These are phyloP conservation scores for Oreotrochilus melanogaster DNA, from an alignment of 2,113 vertebrate genomes.

Conservation along the genomic window DNA sequence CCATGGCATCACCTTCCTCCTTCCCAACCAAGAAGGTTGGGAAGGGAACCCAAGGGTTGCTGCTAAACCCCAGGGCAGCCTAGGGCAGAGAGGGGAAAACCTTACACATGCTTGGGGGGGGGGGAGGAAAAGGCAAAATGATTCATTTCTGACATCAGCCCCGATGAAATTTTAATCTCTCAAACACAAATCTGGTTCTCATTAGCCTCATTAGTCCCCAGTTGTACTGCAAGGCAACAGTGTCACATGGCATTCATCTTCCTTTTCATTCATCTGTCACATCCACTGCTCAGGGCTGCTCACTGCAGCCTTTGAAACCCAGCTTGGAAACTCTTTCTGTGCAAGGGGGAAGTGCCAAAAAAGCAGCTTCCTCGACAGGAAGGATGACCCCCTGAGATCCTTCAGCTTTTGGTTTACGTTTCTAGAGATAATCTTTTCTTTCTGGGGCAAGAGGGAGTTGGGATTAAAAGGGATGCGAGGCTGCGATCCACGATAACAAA, in stretches of 20 bases:
- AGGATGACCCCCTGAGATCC: slow-evolving; percentile 75
- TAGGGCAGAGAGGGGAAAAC: background rate
- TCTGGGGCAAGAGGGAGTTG: background rate
- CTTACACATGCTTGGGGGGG: background rate
- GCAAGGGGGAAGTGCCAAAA: slow-evolving; percentile 55
- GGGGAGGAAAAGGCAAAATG: background rate
- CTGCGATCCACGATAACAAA: slow-evolving; percentile 18
- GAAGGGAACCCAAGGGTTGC: accelerated
- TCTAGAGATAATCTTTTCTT: slow-evolving; percentile 62
- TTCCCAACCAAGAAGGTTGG: background rate
- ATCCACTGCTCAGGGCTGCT: background rate
- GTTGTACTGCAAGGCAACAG: slow-evolving; percentile 27
- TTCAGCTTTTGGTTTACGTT: slow-evolving; percentile 10
- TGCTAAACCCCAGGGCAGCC: background rate
- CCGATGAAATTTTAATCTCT: background rate
- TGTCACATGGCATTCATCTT: slow-evolving; percentile 71
- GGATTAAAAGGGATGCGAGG: background rate
- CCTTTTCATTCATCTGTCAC: slow-evolving; percentile 57
- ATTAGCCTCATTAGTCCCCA: slow-evolving; percentile 51
- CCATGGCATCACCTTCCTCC: background rate
- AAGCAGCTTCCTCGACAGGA: slow-evolving; percentile 75
- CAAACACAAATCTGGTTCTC: slow-evolving; percentile 22
- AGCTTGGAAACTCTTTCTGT: slow-evolving; percentile 9
- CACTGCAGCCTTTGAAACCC: slow-evolving; percentile 68
- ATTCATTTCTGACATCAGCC: slow-evolving; percentile 43